Base-by-base conservation (phyloP, 1,140 invertebrate species). In the Bombus consobrinus region DNA sequence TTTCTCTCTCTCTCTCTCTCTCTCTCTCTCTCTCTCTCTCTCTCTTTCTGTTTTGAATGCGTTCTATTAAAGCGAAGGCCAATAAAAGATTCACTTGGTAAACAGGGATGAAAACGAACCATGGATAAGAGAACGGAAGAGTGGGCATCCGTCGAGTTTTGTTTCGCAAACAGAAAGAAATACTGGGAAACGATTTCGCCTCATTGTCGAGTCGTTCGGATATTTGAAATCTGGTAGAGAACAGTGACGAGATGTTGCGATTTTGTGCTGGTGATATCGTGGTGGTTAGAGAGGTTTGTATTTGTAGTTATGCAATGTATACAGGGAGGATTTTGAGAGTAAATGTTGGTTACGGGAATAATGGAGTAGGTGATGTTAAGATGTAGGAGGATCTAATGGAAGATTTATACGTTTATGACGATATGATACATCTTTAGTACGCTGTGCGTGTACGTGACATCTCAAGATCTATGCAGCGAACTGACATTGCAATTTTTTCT, bases 31-130 rank as follows among this genome's bases (percentile, higher is more conserved):
- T 62, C 25, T 59, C 9, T 13, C 12, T 15, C 0, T 9, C 6
- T n/a, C 10, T 12, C 9, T 62, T 13, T 62, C 22, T 39, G 13
- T 13, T 47, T 41, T 64, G 41, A 83, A 77, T 71, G 39, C 64
- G 68, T 69, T 69, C 82, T 64, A 78, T 79, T 79, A 79, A 79
- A 81, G 28, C 71, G 84, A 25, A n/a, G 12, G 71, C 57, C 69
- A 85, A 82, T 68, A 69, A 85, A 81, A 85, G 81, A 66, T 80
- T 64, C 76, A 62, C 34, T n/a, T 34, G 5, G 34, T 66, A 85
- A 66, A 73, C 39, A 57, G 47, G 41, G 32, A 37, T 15, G 34
- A 39, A 22, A 59, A 57, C 37, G 12, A 68, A 8, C 22, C 25
- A 8, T 25, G 43, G 72, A 28, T 25, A 15, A 64, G 9, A 66